Percentiles rank a stretch among this genome's conserved stretches.
Evolutionary conservation across 2,888 invertebrate species (phyloP).

Genomic region (Tipula helvola): DNA sequence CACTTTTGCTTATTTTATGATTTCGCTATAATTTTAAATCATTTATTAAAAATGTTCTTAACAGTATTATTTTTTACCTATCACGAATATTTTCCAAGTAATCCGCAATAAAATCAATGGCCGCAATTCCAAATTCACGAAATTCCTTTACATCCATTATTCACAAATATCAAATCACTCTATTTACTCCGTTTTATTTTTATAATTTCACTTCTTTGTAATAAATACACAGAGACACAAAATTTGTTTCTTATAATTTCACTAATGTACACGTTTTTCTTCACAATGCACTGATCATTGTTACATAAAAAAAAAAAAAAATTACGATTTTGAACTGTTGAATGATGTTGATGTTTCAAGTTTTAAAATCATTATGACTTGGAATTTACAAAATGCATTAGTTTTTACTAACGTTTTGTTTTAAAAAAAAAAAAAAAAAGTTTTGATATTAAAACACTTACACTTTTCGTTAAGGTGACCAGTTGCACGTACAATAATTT

Average conservation of each 20-base stretch:
- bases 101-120: slow-evolving; percentile 80
- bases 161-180: neutral
- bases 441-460: neutral
- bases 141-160: slow-evolving; percentile 68
- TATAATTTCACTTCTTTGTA: neutral
- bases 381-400: neutral
- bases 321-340: neutral
- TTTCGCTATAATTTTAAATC: too few species aligned
- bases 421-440: too few species aligned
- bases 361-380: neutral
- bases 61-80: slow-evolving; percentile 36
- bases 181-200: neutral
- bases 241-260: neutral
- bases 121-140: slow-evolving; percentile 71
- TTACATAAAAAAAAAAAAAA: neutral
- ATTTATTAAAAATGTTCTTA: too few species aligned
- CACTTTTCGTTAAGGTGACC: neutral
- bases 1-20: too few species aligned
- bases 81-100: slow-evolving; percentile 76
- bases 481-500: neutral
- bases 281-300: neutral
- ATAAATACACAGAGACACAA: slow-evolving; percentile 8
- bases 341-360: neutral
- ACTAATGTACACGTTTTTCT: neutral
- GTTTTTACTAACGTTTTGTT: neutral